These are phyloP conservation scores for Mystacornis crossleyi DNA, from an alignment of 2,113 vertebrate species.

Conservation along the genomic window DNA sequence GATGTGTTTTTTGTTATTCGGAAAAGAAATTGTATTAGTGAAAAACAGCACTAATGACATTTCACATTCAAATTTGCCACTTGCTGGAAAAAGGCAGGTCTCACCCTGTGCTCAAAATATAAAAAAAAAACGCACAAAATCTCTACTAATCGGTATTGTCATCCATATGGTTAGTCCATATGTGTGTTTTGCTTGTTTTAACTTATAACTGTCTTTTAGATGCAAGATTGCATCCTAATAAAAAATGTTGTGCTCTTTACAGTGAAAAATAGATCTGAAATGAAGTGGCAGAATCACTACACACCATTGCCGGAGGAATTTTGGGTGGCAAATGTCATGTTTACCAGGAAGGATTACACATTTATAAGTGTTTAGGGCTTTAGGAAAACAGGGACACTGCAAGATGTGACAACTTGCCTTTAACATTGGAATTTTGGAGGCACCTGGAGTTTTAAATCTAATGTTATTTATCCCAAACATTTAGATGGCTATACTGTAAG, in stretches of 20 bases:
- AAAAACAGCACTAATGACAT: slow-evolving; percentile 71
- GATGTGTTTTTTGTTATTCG: slow-evolving; percentile 81
- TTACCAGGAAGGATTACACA: background rate
- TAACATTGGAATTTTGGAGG: background rate
- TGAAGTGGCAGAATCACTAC: background rate
- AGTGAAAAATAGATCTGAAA: background rate
- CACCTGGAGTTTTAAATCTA: background rate
- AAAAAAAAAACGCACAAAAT: slow-evolving; percentile 9
- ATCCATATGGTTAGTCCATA: background rate
- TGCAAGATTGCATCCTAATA: background rate
- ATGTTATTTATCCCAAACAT: background rate
- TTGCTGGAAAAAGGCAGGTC: slow-evolving; percentile 60
- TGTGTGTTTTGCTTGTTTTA: slow-evolving; percentile 37
- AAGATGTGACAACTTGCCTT: background rate
- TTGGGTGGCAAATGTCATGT: background rate
- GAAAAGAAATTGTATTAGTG: slow-evolving; percentile 70
- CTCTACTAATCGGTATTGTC: slow-evolving; percentile 38
- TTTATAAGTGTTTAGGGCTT: background rate
- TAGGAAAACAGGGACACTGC: background rate
- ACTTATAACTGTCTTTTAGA: background rate
- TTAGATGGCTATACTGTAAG: background rate
- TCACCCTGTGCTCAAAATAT: slow-evolving; percentile 47
- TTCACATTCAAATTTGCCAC: slow-evolving; percentile 71
- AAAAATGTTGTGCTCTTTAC: background rate
- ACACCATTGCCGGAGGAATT: background rate